phyloP scores from a whole-genome alignment of 2,113 vertebrate species.

The Tinamus guttatus region DNA sequence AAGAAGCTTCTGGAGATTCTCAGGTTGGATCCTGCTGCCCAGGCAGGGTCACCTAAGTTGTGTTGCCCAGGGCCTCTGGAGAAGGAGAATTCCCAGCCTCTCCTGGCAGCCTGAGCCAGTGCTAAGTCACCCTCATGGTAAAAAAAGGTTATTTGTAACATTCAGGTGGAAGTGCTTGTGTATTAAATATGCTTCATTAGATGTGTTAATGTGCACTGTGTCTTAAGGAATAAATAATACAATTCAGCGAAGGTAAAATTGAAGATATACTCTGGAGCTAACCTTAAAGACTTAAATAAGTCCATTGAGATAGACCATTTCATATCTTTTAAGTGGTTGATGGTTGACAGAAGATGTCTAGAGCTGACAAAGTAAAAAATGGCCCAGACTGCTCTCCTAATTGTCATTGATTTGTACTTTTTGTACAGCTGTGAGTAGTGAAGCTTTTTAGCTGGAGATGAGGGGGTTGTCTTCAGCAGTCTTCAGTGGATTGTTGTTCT shows the following conservation, averaged over 20 bases:
- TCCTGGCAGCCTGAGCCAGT: neutral
- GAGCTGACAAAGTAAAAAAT: slow-evolving; percentile 33
- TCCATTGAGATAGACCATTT: rapidly evolving
- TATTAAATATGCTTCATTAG: neutral
- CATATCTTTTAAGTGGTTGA: neutral
- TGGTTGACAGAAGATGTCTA: neutral
- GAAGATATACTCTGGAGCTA: neutral
- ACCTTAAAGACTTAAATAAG: neutral
- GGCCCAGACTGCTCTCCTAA: neutral
- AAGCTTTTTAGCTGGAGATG: neutral
- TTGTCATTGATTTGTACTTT: neutral
- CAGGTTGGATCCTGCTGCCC: neutral
- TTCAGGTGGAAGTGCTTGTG: neutral
- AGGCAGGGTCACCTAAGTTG: neutral
- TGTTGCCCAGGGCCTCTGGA: neutral
- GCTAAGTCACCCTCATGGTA: neutral
- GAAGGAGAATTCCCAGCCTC: neutral
- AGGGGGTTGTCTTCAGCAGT: neutral
- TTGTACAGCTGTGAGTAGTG: neutral
- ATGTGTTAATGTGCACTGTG: neutral
- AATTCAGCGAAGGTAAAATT: neutral
- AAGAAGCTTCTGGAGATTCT: neutral
- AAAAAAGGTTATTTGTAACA: neutral
- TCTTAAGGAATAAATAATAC: neutral
- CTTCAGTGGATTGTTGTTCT: neutral